Percentiles rank a stretch among this genome's conserved stretches.
Conservation (phyloP, 2,113 vertebrate genomes). For the Cebus imitator region DNA sequence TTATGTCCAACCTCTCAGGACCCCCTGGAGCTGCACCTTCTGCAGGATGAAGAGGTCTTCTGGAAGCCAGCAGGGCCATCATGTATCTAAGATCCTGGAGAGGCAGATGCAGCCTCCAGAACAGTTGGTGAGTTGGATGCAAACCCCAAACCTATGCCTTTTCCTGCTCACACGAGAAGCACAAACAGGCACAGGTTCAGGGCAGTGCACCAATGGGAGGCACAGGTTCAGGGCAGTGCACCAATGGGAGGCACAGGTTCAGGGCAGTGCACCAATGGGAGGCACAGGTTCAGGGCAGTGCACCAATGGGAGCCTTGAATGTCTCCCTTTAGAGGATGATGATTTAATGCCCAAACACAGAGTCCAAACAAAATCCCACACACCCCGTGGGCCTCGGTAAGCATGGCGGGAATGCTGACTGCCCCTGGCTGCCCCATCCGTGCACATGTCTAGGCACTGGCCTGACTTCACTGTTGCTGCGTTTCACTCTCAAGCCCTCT, state of each 20-base stretch:
- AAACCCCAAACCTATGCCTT: neutral
- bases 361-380: neutral
- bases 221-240: no score
- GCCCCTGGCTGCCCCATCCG: accelerated
- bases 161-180: neutral
- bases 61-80: neutral
- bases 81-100: neutral
- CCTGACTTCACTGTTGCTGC: neutral
- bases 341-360: neutral
- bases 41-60: neutral
- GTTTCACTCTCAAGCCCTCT: neutral
- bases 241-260: no score
- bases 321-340: neutral
- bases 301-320: neutral
- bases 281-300: no score
- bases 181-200: no score
- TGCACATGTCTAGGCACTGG: neutral
- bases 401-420: accelerated
- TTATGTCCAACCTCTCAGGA: neutral
- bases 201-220: no score
- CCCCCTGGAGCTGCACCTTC: neutral
- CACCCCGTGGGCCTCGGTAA: accelerated
- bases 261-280: no score
- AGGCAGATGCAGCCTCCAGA: neutral
- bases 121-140: neutral